Conservation (phyloP, 2,113 vertebrate species). For the Loxodonta africana region DNA sequence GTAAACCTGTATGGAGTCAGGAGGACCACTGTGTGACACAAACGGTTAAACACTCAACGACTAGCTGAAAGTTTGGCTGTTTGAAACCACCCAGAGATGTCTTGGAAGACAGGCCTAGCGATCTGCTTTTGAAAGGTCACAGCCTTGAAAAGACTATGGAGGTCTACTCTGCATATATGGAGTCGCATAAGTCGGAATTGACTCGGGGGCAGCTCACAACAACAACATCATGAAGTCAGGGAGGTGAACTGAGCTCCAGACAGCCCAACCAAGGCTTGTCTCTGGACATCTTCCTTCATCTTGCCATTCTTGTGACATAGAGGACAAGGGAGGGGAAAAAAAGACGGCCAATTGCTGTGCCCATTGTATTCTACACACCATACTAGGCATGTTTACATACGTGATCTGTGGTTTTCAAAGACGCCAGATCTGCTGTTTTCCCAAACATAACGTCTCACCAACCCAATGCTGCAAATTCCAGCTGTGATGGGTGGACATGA, state of each 20-base stretch:
- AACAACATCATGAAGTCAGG: not conserved
- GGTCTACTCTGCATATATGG: not conserved
- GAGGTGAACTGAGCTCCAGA: not conserved
- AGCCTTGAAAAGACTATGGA: not conserved
- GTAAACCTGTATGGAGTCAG: not conserved
- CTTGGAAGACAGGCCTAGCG: not conserved
- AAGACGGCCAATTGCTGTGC: not conserved
- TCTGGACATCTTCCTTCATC: not conserved
- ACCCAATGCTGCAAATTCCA: slow-evolving; percentile 9
- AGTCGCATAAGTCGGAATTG: not conserved
- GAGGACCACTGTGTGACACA: not conserved
- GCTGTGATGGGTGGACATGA: slow-evolving; percentile 25
- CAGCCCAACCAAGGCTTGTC: not conserved
- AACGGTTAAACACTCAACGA: not conserved
- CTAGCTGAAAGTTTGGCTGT: not conserved
- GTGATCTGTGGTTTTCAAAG: slow-evolving; percentile 46
- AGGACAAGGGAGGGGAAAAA: not conserved
- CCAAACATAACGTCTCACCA: not conserved
- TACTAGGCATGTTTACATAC: not conserved
- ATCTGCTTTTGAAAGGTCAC: not conserved
- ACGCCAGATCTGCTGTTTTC: not conserved
- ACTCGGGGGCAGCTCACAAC: not conserved
- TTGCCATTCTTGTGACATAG: not conserved
- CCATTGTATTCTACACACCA: not conserved
- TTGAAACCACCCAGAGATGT: not conserved